phyloP scores from a whole-genome alignment of 2,888 invertebrate genomes.

The Callyntrura guangdongensis region DNA sequence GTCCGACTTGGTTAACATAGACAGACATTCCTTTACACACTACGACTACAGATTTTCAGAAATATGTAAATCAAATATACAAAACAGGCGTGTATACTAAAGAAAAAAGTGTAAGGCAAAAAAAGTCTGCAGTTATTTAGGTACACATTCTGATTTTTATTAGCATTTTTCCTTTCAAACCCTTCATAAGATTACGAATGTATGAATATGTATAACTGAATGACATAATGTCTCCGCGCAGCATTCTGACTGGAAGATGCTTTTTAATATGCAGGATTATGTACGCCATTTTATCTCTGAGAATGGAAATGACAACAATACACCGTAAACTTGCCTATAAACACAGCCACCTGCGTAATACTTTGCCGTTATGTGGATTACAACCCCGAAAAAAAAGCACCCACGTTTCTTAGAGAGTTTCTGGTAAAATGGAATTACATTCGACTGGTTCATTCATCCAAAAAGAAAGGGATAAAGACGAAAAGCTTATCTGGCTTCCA shows the following conservation, averaged over 20 bases:
- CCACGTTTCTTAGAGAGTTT: too few relatives aligned
- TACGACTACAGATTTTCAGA: background rate
- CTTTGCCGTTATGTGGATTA: background rate
- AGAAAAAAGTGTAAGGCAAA: background rate
- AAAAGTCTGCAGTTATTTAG: slow-evolving; percentile 11
- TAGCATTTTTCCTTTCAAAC: slow-evolving; percentile 1
- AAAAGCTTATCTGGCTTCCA: slow-evolving; percentile 20
- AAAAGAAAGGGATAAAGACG: background rate
- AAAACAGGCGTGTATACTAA: background rate
- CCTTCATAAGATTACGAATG: background rate
- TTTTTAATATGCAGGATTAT: slow-evolving; percentile 14
- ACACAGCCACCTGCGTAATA: background rate
- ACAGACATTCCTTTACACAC: background rate
- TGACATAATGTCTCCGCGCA: background rate
- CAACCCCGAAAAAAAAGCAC: background rate
- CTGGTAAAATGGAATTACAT: background rate
- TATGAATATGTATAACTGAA: slow-evolving; percentile 51
- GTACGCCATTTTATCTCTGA: slow-evolving; percentile 11
- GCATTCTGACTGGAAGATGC: slow-evolving; percentile 28
- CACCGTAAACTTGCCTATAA: background rate
- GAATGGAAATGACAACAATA: background rate
- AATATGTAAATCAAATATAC: background rate
- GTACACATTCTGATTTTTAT: background rate
- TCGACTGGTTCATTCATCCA: slow-evolving; percentile 3
- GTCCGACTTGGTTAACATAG: background rate